Evolutionary conservation across 2,888 invertebrate genomes (phyloP).

Genomic region (Trisateles emortualis): DNA sequence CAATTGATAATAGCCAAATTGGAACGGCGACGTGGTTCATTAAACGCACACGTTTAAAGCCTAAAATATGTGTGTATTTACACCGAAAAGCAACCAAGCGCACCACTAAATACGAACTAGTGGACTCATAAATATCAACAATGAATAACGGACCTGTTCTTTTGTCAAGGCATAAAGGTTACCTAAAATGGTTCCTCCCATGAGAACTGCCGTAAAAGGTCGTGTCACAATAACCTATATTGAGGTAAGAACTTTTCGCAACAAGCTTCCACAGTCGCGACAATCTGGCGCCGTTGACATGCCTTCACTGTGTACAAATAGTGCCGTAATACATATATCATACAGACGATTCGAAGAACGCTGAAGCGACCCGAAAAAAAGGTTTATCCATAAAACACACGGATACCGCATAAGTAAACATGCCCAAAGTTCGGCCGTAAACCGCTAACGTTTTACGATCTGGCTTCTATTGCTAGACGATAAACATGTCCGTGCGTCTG

Average conservation of each 20-base stretch:
- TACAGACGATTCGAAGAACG: conserved; percentile 10
- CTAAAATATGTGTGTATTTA: conserved; percentile 27
- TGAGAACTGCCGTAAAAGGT: conserved; percentile 69
- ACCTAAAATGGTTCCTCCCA: conserved; percentile 62
- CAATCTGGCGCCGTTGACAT: conserved; percentile 63
- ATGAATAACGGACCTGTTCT: conserved; percentile 55
- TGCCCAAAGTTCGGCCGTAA: conserved; percentile 62
- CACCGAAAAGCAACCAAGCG: conserved; percentile 32
- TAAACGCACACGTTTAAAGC: conserved; percentile 30
- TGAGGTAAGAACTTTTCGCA: conserved; percentile 65
- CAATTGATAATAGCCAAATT: conserved; percentile 31
- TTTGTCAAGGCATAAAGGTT: conserved; percentile 59
- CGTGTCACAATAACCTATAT: conserved; percentile 76
- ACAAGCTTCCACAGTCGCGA: conserved; percentile 61
- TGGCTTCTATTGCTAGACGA: conserved; percentile 67
- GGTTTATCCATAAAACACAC: conserved; percentile 25
- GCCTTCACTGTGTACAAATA: conserved; percentile 37
- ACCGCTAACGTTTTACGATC: conserved; percentile 72
- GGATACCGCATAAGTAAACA: conserved; percentile 61
- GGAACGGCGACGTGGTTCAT: conserved; percentile 32
- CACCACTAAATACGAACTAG: conserved; percentile 34
- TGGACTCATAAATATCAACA: conserved; percentile 60
- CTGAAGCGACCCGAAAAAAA: conserved; percentile 13
- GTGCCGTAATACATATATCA: conserved; percentile 20
- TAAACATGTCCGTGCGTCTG: conserved; percentile 72